Evolutionary conservation across 2,888 invertebrate genomes (phyloP).

Genomic region (Drosophila infuscata): DNA sequence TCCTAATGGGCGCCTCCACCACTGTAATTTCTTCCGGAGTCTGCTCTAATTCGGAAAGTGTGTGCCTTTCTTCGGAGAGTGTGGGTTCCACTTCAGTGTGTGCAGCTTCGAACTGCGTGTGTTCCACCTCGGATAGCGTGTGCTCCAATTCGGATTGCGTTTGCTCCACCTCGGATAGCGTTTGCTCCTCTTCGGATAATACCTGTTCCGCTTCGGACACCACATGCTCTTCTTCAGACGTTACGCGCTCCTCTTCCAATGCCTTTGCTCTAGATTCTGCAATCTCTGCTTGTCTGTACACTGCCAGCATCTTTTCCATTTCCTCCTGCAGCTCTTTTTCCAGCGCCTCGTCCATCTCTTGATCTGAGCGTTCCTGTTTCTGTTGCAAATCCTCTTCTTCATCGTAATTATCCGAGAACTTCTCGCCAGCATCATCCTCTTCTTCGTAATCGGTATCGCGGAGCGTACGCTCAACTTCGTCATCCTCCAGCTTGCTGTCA

Average conservation of each 20-base stretch:
- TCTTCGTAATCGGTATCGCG: constrained; percentile 75
- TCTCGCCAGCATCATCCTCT: constrained; percentile 64
- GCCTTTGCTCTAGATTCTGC: constrained; percentile 25
- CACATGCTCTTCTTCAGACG: constrained; percentile 24
- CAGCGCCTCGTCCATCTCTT: constrained; percentile 68
- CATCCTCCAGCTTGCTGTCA: constrained; percentile 70
- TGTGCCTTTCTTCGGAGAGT: constrained; percentile 10
- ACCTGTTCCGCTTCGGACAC: constrained; percentile 36
- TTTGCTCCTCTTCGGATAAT: constrained; percentile 18
- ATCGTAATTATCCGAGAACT: constrained; percentile 62
- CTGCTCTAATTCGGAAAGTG: constrained; percentile 12
- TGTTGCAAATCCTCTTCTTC: constrained; percentile 53
- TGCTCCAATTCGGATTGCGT: constrained; percentile 17
- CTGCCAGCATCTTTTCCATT: constrained; percentile 72
- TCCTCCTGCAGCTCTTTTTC: constrained; percentile 72
- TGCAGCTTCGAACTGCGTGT: constrained; percentile 34
- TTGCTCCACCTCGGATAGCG: constrained; percentile 10
- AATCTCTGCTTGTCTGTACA: constrained; percentile 47
- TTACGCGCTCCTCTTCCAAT: constrained; percentile 43
- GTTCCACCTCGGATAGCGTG: constrained; percentile 33
- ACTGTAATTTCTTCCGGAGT: constrained; percentile 22
- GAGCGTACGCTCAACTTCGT: constrained; percentile 74
- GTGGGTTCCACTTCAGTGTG: constrained; percentile 46
- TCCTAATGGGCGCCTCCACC: constrained; percentile 39
- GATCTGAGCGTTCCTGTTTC: constrained; percentile 55